phyloP scores from a whole-genome alignment of 2,888 invertebrate genomes.

The Coelogynopora nodosa region DNA sequence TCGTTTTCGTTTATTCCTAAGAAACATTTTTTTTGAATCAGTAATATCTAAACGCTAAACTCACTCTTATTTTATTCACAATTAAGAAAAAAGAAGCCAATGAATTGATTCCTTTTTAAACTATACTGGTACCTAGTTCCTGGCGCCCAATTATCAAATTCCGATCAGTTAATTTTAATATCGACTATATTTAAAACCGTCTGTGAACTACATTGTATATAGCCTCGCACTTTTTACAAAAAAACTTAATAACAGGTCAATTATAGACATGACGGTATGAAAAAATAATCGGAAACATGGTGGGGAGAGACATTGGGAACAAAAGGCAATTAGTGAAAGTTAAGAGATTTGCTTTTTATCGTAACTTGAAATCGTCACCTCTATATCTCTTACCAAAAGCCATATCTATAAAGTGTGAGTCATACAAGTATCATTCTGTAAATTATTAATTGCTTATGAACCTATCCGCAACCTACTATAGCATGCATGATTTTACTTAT shows the following conservation, averaged over 20 bases:
- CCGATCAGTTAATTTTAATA: no score
- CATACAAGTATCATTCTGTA: no score
- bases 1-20: background rate
- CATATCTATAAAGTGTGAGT: background rate
- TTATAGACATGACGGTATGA: background rate
- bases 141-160: conserved; percentile 16
- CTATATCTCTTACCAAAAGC: background rate
- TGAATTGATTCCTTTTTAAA: background rate
- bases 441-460: no score
- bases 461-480: no score
- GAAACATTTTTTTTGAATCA: background rate
- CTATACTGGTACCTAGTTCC: background rate
- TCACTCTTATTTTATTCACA: background rate
- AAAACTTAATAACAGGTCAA: background rate
- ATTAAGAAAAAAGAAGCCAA: background rate
- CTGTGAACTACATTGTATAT: background rate
- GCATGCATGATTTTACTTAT: no score
- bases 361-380: background rate
- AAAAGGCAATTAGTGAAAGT: background rate
- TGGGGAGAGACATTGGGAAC: background rate
- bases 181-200: background rate
- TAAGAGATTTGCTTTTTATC: background rate
- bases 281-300: background rate
- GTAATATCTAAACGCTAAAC: background rate
- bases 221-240: background rate